Base-by-base conservation (phyloP, 1,140 invertebrate species). In the Listronotus bonariensis region DNA sequence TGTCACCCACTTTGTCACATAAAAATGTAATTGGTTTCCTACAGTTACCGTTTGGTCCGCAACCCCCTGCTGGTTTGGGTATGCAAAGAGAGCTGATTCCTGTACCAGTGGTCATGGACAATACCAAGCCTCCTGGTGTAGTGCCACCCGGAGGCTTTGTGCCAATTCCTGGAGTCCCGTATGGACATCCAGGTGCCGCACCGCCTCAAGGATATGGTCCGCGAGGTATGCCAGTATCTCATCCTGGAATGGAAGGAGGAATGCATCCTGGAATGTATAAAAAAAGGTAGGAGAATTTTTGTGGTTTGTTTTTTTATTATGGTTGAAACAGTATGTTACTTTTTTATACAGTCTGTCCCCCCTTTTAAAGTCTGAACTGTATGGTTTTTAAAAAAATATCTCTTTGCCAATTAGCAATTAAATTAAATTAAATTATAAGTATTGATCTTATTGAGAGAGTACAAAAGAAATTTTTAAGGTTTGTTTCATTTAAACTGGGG, bases 41-140 rank as follows among this genome's bases (percentile, higher is more conserved):
- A 69, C 72, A 0, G 54, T 73, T 40, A 68, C 53, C 73, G 5
- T 74, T 77, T 18, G 67, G 69, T 32, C 74, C 74, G 12, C 69
- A 74, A 31, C 67, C 75, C n/a, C 55, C 48, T 38, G 36, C 51
- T 31, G 49, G 8, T 12, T 12, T 53, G 15, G 55, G 55, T 67
- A 38, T 72, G 72, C 85, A 87, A 69, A 78, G 86, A 1, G 86
- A 88, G 71, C 68, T 87, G 6, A 87, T 87, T 31, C 83, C 82
- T 6, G 86, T 88, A n/a, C 86, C 86, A 5, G 86, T 87, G 0
- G 48, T 70, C 3, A 83, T 86, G 57, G 82, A 83, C 56, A 75
- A 70, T 36, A 73, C 74, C 53, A 70, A 74, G 18, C 68, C 69
- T 10, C 56, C 63, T 9, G 65, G 65, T 15, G 42, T 55, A 3